phyloP scores from a whole-genome alignment of 2,113 vertebrate species.

The Leptobrachium leishanense region DNA sequence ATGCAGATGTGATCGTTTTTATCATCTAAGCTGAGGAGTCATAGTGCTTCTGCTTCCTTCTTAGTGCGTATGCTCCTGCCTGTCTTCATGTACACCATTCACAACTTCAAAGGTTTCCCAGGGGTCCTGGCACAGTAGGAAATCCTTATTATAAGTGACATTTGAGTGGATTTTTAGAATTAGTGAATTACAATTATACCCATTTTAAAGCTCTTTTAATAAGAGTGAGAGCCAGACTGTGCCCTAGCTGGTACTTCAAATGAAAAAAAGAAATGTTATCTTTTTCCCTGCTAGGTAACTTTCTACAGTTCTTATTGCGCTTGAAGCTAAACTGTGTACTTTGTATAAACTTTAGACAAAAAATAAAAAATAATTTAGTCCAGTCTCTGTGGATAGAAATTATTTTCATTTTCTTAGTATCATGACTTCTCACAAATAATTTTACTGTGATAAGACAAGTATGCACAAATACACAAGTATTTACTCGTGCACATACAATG shows the following conservation, averaged over 20 bases:
- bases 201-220: conserved; percentile 74
- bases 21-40: conserved; percentile 63
- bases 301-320: conserved; percentile 21
- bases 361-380: conserved; percentile 2
- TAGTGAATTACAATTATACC: conserved; percentile 79
- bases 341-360: conserved; percentile 17
- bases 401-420: background rate
- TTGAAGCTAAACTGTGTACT: conserved; percentile 24
- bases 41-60: conserved; percentile 61
- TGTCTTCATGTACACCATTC: conserved; percentile 65
- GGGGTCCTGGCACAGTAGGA: conserved; percentile 73
- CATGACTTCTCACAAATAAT: background rate
- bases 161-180: conserved; percentile 80
- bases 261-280: conserved; percentile 56
- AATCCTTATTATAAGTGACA: conserved; percentile 80
- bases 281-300: conserved; percentile 49
- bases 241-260: conserved; percentile 58
- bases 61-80: conserved; percentile 60
- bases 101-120: conserved; percentile 72
- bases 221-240: conserved; percentile 66
- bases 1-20: conserved; percentile 64
- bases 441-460: too few species aligned
- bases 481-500: too few species aligned
- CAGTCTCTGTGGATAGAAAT: background rate
- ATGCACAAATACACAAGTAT: too few species aligned